Conservation (phyloP, 2,888 invertebrate species). For the Junonia oenone region DNA sequence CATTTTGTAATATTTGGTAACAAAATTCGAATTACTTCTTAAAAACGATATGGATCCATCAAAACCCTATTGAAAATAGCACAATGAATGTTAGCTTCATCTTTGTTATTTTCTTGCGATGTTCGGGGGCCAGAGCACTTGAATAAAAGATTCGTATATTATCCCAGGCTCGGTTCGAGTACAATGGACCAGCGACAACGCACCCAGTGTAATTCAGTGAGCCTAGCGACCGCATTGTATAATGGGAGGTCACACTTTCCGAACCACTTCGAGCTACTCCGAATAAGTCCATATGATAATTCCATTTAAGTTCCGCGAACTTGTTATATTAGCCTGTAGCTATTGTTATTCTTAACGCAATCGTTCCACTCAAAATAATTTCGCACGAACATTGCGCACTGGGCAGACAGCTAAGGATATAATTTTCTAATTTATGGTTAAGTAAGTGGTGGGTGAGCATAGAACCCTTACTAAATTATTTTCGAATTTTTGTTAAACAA, state of each 20-base stretch:
- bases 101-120: conserved; percentile 68
- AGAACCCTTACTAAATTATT: no score
- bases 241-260: conserved; percentile 33
- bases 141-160: conserved; percentile 77
- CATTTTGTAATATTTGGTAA: neutral
- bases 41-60: conserved; percentile 50
- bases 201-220: conserved; percentile 63
- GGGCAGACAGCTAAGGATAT: no score
- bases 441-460: no score
- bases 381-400: no score
- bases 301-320: neutral
- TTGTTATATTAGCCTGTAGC: neutral
- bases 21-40: conserved; percentile 18
- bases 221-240: conserved; percentile 58
- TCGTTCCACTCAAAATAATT: neutral
- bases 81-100: conserved; percentile 71
- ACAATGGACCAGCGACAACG: conserved; percentile 68
- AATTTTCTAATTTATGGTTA: no score
- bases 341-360: neutral
- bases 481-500: no score
- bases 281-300: conserved; percentile 3
- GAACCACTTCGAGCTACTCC: conserved; percentile 17
- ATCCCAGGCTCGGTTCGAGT: conserved; percentile 52
- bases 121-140: conserved; percentile 65
- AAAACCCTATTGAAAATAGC: conserved; percentile 65